Base-by-base conservation (phyloP, 2,888 invertebrate species). In the Eupithecia insigniata region DNA sequence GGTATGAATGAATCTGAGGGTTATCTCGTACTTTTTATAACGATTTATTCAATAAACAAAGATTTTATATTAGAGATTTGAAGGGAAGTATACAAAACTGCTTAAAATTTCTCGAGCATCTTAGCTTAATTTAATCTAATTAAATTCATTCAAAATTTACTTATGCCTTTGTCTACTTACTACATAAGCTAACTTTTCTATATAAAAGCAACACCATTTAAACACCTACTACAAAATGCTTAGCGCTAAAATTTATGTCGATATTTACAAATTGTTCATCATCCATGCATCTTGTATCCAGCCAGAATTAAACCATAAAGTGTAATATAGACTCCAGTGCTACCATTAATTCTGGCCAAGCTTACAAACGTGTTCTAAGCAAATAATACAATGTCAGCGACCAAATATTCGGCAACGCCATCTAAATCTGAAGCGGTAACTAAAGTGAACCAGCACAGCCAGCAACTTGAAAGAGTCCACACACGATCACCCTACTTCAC, bases 361-460 rank as follows among this genome's bases (percentile, higher is more conserved):
- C 80, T 76, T 78, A 81, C 66, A 78, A 72, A 80, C 79, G 76
- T 73, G 73, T 79, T 71, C 80, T 82, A 81, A 81, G 79, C 76
- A 83, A 62, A 62, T 62, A 62, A 62, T 74, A 81, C 83, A 84
- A 80, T 82, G 82, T 81, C 84, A 83, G 85, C 85, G 81, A 82
- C 82, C 76, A 86, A 83, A 85, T 84, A 86, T 86, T 84, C 64
- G 84, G 89, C 87, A 89, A 86, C 88, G 81, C 77, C 85, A 43
- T 85, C 85, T 87, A 86, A 76, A 80, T 84, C 82, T 80, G 82
- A 90, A 90, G 90, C 90, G 85, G 83, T 76, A 87, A 86, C 84
- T 87, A 88, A 84, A 85, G 82, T 84, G 89, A 89, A 89, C 85
- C 88, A 89, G 90, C 90, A 87, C 88, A 89, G 89, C 89, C 55